Conservation (phyloP, 92 coral and sea anemone genomes). For the Heliopora coerulea region DNA sequence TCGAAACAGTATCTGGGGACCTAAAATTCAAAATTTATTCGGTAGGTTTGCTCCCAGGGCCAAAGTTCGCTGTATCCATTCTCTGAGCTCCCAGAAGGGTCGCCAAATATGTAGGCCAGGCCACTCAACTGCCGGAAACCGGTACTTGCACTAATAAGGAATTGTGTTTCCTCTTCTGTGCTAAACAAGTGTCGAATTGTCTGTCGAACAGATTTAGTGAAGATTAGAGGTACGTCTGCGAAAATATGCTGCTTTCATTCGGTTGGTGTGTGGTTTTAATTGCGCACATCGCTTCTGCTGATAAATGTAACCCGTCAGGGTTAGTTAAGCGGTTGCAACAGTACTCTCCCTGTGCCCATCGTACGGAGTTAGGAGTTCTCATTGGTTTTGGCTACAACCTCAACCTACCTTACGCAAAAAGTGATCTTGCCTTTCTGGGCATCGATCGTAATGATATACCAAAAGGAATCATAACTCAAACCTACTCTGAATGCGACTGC, state of each 20-base stretch:
- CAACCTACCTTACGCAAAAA: slow-evolving; percentile 15
- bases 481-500: slow-evolving; percentile 19
- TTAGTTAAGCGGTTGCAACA: slow-evolving; percentile 15
- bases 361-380: slow-evolving; percentile 21
- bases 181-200: no score
- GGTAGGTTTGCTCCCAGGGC: no score
- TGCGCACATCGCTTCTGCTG: neutral
- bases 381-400: slow-evolving; percentile 28
- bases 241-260: slow-evolving; percentile 10
- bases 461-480: slow-evolving; percentile 20
- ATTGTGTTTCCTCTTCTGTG: no score
- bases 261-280: neutral
- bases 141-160: no score
- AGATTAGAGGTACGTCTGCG: no score
- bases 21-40: no score
- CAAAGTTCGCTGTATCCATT: no score
- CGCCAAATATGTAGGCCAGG: no score
- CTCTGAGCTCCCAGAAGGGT: no score
- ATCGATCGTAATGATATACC: slow-evolving; percentile 30
- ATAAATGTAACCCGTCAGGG: slow-evolving; percentile 16
- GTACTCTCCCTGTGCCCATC: slow-evolving; percentile 21
- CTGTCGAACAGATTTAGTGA: no score
- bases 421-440: slow-evolving; percentile 16
- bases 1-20: no score
- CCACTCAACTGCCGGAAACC: no score